Conservation (phyloP, 2,113 vertebrate species). For the Lichenostomus cassidix region DNA sequence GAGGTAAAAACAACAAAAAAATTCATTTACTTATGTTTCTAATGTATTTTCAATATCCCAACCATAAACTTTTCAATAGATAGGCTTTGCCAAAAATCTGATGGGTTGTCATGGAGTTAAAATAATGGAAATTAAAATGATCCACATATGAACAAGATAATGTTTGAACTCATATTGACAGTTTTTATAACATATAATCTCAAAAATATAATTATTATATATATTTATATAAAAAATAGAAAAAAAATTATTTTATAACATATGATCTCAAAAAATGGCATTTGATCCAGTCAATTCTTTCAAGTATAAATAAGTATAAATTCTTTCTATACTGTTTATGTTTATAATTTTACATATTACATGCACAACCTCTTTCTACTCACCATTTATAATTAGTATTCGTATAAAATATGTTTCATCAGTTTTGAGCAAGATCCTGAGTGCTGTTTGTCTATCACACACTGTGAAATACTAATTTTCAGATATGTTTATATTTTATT, state of each 20-base stretch:
- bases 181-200: background rate
- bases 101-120: background rate
- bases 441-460: background rate
- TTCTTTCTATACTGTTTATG: fast-evolving
- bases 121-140: background rate
- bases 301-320: background rate
- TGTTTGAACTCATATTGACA: background rate
- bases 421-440: background rate
- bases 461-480: background rate
- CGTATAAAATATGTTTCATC: background rate
- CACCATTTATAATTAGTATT: background rate
- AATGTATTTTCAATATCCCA: background rate
- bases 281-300: background rate
- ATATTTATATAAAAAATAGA: too few species aligned
- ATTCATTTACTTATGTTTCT: background rate
- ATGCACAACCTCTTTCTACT: background rate
- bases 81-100: background rate
- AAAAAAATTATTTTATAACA: background rate
- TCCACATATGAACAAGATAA: background rate
- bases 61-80: background rate
- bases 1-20: background rate
- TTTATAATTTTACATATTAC: background rate
- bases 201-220: background rate
- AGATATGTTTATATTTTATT: background rate
- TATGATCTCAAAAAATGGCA: background rate